A percentile compares a stretch with the other conserved stretches of the same genome.
Conservation (phyloP, 2,888 invertebrate genomes). For the Euphydryas editha region DNA sequence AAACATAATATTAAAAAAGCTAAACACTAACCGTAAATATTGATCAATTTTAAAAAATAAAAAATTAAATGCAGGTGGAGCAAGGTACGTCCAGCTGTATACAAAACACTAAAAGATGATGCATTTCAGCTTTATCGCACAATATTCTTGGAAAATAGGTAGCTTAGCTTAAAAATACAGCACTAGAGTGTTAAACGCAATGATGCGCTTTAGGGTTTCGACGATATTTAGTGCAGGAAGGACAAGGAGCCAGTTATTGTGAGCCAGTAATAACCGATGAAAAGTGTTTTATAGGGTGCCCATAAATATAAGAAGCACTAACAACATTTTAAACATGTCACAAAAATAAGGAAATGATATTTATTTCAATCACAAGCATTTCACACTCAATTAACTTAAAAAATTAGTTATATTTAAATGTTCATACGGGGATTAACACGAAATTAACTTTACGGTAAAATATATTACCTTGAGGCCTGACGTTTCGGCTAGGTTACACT, state of each 20-base stretch:
- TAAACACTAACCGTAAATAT: too few relatives aligned
- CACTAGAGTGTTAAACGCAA: slow-evolving; percentile 19
- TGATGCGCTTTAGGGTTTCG: slow-evolving; percentile 15
- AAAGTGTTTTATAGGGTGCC: slow-evolving; percentile 15
- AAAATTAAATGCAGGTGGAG: not conserved
- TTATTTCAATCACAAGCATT: too few relatives aligned
- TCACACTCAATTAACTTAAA: too few relatives aligned
- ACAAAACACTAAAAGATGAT: slow-evolving; percentile 17
- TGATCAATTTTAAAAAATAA: too few relatives aligned
- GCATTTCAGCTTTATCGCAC: slow-evolving; percentile 15
- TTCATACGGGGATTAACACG: too few relatives aligned
- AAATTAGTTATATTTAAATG: too few relatives aligned
- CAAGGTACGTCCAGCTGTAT: not conserved
- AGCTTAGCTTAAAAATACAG: slow-evolving; percentile 18
- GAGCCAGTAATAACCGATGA: slow-evolving; percentile 26
- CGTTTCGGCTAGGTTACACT: too few relatives aligned
- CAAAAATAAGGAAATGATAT: too few relatives aligned
- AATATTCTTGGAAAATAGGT: slow-evolving; percentile 10
- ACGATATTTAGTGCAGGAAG: slow-evolving; percentile 15
- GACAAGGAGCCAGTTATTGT: not conserved
- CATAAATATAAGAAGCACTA: not conserved
- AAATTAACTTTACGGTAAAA: too few relatives aligned
- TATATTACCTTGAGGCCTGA: too few relatives aligned
- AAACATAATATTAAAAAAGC: too few relatives aligned
- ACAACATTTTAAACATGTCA: too few relatives aligned